Base-by-base conservation (phyloP, 2,888 invertebrate genomes). In the Odontothrips loti region DNA sequence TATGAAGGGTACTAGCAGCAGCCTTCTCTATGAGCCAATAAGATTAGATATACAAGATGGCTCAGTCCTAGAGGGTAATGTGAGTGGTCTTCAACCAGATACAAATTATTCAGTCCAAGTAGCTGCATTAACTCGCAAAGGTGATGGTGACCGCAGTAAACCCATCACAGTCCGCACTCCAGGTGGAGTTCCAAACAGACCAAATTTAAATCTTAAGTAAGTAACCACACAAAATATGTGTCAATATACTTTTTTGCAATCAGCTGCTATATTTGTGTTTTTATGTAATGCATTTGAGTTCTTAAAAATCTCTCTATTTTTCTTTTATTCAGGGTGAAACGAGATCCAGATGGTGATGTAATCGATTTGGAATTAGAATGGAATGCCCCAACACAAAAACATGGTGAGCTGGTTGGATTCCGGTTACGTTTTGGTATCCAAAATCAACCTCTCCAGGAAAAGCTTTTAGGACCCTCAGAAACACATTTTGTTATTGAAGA, bases 51-150 rank as follows among this genome's bases (percentile, higher is more conserved):
- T 96, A 29, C 91, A 94, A 85, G 95, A 95, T 85, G 94, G 94
- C 80, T 91, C 91, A 23, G 91, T 92, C 12, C 87, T 94, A 82
- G 94, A 96, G 86, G 90, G 94, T 85, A 96, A 96, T 87, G 93
- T 98, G 80, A 93, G 94, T 20, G 95, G 95, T 20, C 90, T 99
- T 79, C 96, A 98, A 87, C 98, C 99, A 6, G 98, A 99, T 86
- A 97, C 99, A 0, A 92, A 93, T 85, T 99, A 99, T 89, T 93
- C 93, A 81, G 93, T 98, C 82, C 96, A 97, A 89, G 97, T 99
- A 82, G 97, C 97, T 0, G 99, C 98, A 0, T 90, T 98, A 83
- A 99, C 99, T 6, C 91, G 97, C 83, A 97, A 97, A 88, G 99
- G 99, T 79, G 99, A 99, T 87, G 99, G 99, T 29, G 95, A 96